Base-by-base conservation (phyloP, 1,140 invertebrate genomes). In the Rhyacophila brunnea region DNA sequence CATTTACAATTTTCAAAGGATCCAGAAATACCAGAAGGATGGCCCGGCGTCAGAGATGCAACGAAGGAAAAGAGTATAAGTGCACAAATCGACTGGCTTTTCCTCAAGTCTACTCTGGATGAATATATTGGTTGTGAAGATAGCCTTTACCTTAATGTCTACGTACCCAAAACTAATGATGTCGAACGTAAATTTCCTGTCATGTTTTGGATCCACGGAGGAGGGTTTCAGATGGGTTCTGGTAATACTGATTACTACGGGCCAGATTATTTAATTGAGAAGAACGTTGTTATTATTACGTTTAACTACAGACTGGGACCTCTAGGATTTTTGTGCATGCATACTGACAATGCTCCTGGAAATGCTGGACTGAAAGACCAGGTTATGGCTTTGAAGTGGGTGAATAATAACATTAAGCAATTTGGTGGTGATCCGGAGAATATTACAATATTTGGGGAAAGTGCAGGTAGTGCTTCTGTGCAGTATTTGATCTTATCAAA, bases 331-430 rank as follows among this genome's bases (percentile, higher is more conserved):
- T 67, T 88, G 7, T 83, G 81, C 64, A 85, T 81, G 0, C 82
- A 83, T 36, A 81, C 84, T 47, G 58, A 75, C 1, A 71, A 75
- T 13, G 75, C 77, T 18, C 80, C 85, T 1, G 87, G 87, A 7
- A 89, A 90, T 67, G 78, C 80, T 56, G 87, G 85, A 1, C 67
- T 90, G 38, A 85, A 86, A 64, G 89, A 91, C 73, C 87, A 90
- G 68, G 71, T 80, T 7, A 71, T 81, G 48, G 81, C 83, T 0
- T 73, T 91, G 19, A 76, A 81, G 63, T 91, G 89, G 89, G 80
- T 90, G 1, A 75, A 83, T 15, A 71, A 81, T 35, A 87, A 90
- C 62, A 87, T 90, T 1, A 71, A 45, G 6, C 62, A 69, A 1
- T 90, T 90, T 63, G 83, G 84, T 4, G 85, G 85, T 7, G 78